phyloP scores from a whole-genome alignment of 2,888 invertebrate species.

The Harmothoe impar region DNA sequence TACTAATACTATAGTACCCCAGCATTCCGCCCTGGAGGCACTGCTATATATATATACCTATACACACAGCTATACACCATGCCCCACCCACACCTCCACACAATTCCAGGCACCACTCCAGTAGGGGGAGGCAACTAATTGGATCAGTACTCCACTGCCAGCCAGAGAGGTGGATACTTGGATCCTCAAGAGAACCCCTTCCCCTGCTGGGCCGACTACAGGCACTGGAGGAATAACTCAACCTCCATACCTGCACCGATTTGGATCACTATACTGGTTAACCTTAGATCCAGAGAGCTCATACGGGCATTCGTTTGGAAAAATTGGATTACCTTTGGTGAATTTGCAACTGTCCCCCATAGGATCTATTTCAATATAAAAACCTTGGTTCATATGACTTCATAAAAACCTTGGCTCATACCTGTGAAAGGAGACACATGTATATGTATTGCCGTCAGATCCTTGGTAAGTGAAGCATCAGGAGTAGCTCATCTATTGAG shows the following conservation, averaged over 20 bases:
- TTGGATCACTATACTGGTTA: background rate
- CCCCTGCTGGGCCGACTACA: background rate
- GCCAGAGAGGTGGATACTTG: background rate
- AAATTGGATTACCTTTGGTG: too few species aligned
- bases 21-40: background rate
- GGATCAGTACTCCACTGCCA: background rate
- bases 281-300: background rate
- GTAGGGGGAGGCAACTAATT: conserved; percentile 14
- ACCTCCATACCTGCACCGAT: background rate
- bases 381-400: too few species aligned
- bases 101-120: background rate
- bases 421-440: too few species aligned
- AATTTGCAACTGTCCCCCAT: too few species aligned
- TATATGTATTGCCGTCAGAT: too few species aligned
- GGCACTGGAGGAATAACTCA: background rate
- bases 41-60: background rate
- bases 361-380: too few species aligned
- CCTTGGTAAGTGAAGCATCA: too few species aligned
- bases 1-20: background rate
- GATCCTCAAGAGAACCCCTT: background rate
- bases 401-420: too few species aligned
- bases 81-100: background rate
- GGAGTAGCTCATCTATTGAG: background rate
- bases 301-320: too few species aligned
- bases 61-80: too few species aligned